Conservation (phyloP, 2,797 vertebrate genomes). For the Remorina albescens region DNA sequence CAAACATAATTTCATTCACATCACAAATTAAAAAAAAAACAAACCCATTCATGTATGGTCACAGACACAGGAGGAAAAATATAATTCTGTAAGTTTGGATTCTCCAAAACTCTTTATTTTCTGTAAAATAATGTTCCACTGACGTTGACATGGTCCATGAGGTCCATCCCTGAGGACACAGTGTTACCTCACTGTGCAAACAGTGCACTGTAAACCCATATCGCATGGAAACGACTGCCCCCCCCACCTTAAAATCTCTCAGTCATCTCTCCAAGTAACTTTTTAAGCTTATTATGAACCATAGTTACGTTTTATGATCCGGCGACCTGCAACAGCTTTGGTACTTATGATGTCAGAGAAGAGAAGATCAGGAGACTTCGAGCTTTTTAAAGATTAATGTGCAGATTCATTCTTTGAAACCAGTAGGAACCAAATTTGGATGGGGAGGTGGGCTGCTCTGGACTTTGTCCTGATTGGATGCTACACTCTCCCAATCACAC, state of each 20-base stretch:
- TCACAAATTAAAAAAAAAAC: too few species aligned
- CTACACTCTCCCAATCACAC: too few species aligned
- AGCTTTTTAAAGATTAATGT: too few species aligned
- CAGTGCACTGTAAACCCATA: background rate
- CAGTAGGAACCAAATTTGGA: too few species aligned
- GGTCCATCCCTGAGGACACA: too few species aligned
- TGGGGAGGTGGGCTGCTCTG: too few species aligned
- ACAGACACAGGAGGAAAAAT: background rate
- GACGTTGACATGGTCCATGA: background rate
- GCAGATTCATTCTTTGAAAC: too few species aligned
- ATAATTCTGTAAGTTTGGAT: background rate
- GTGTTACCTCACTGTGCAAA: too few species aligned
- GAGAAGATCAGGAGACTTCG: background rate
- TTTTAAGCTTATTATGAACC: background rate
- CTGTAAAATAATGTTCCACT: background rate
- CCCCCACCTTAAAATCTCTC: too few species aligned
- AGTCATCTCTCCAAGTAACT: background rate
- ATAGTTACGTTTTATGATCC: background rate
- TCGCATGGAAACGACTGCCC: background rate
- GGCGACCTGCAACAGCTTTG: too few species aligned
- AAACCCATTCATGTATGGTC: too few species aligned
- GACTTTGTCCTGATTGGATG: too few species aligned
- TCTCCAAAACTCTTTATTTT: background rate
- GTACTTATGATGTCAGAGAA: background rate
- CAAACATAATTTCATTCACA: constrained; percentile 42